Evolutionary conservation across 1,140 invertebrate species (phyloP).

Genomic region (Forficula auricularia): DNA sequence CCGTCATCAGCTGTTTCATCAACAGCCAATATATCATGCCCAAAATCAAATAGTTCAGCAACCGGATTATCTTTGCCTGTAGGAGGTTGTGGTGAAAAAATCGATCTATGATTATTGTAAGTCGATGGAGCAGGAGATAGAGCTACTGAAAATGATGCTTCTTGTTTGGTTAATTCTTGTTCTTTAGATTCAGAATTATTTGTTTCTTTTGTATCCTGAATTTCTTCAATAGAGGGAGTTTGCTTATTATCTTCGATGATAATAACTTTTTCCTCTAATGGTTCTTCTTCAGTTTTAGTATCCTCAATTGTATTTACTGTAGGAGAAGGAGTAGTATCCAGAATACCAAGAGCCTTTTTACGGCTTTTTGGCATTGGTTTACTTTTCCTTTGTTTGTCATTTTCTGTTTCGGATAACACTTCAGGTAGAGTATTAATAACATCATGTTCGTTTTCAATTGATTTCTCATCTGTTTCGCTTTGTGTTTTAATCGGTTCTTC

Average conservation of each 20-base stretch:
- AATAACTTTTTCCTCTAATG: not conserved
- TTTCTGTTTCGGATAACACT: slow-evolving; percentile 5
- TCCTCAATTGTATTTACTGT: not conserved
- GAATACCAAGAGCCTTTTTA: slow-evolving; percentile 10
- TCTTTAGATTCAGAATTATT: slow-evolving; percentile 26
- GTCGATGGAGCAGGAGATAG: not conserved
- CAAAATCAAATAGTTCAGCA: slow-evolving; percentile 43
- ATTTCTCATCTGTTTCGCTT: too few relatives aligned
- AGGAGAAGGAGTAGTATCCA: slow-evolving; percentile 3
- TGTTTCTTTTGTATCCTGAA: slow-evolving; percentile 17
- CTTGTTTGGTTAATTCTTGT: not conserved
- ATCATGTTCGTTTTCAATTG: too few relatives aligned
- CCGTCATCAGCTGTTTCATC: slow-evolving; percentile 41
- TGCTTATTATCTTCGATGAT: not conserved
- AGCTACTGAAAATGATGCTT: not conserved
- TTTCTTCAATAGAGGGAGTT: not conserved
- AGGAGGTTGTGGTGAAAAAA: slow-evolving; percentile 47
- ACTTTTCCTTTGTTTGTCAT: slow-evolving; percentile 6
- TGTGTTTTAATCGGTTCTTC: too few relatives aligned
- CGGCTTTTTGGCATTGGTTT: slow-evolving; percentile 9
- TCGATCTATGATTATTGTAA: slow-evolving; percentile 26
- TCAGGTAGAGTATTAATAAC: too few relatives aligned
- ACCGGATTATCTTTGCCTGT: slow-evolving; percentile 38
- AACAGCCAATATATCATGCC: slow-evolving; percentile 40
- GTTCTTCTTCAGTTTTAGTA: not conserved